These are phyloP conservation scores for Disparrhopalites patrizii DNA, from an alignment of 2,888 invertebrate genomes.

Conservation along the genomic window DNA sequence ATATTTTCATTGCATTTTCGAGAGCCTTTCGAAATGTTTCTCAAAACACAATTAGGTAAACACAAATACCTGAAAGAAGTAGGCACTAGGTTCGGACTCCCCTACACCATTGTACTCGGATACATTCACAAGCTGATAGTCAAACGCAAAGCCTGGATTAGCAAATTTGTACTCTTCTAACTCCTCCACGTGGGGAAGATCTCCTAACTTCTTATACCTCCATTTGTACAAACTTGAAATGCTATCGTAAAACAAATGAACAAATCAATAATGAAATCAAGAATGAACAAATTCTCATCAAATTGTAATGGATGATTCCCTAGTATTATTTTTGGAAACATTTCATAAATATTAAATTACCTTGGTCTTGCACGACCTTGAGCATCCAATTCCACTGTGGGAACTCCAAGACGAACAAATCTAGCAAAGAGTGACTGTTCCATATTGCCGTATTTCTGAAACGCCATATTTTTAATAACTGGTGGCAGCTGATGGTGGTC, in stretches of 20 bases:
- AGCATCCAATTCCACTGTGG: constrained; percentile 94
- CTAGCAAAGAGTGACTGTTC: constrained; percentile 97
- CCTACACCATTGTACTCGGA: constrained; percentile 95
- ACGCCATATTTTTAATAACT: constrained; percentile 99
- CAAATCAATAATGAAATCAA: too few relatives aligned
- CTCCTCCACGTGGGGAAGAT: constrained; percentile 80
- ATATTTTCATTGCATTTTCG: background rate
- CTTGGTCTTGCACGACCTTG: constrained; percentile 91
- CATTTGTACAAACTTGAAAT: constrained; percentile 93
- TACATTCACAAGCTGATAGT: constrained; percentile 95
- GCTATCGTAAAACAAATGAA: constrained; percentile 55
- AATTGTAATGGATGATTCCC: too few relatives aligned
- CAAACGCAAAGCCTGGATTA: constrained; percentile 87
- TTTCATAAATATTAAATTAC: constrained; percentile 51
- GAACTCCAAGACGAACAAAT: constrained; percentile 91
- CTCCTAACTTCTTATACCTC: constrained; percentile 93
- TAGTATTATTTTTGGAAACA: background rate
- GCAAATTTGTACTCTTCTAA: constrained; percentile 81
- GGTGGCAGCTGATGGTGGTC: constrained; percentile 97
- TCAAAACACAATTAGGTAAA: background rate
- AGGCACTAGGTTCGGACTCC: constrained; percentile 96
- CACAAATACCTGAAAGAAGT: constrained; percentile 88
- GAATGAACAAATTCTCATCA: too few relatives aligned
- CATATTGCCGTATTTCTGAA: constrained; percentile 99
- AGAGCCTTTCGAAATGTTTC: background rate